Evolutionary conservation across 2,113 vertebrate genomes (phyloP), one percentile per base, ranked within the genome.

Genomic region (Benthochromis sp.): DNA sequence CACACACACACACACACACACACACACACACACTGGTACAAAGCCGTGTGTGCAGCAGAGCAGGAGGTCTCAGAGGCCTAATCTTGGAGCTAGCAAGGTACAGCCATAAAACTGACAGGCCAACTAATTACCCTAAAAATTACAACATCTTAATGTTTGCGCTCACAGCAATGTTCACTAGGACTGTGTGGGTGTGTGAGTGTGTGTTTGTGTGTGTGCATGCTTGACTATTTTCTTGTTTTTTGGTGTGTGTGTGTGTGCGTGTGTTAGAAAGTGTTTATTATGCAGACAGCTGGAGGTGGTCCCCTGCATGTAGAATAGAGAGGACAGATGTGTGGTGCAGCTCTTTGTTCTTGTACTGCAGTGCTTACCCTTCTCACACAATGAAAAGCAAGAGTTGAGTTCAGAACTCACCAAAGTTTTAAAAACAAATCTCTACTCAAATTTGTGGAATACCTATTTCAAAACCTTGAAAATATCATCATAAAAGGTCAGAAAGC

Each of bases 101-200:
- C 92, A 92, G 92, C 92, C 93, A 96, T 97, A 96, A 96, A 97
- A 95, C 92, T 97, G 96, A 96, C 96, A 96, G 94, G 95, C 94
- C 90, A 94, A 96, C 96, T 97, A 96, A 96, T 97, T 97, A 96
- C 95, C 92, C 94, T 87, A 83, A 96, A 96, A 97, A 96, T 97
- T 96, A 96, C 94, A 95, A 94, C 95, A 92, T 96, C 94, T 96
- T 96, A 96, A 97, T 96, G 95, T 94, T 94, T 89, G 82, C 24
- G 86, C 94, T 93, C 90, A 84, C 90, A 90, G 95, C 89, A 88
- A 83, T 78, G 89, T 94, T 96, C 94, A 92, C 85, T 81, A 90
- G 89, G 83, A 90, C 71, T 84, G 52, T 47, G 45, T 53, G 61
- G 57, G 76, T 83, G 50, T 53, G 45, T 38, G 79, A 40, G 81